Base-by-base conservation (phyloP, 2,113 vertebrate genomes). In the Marmota monax region DNA sequence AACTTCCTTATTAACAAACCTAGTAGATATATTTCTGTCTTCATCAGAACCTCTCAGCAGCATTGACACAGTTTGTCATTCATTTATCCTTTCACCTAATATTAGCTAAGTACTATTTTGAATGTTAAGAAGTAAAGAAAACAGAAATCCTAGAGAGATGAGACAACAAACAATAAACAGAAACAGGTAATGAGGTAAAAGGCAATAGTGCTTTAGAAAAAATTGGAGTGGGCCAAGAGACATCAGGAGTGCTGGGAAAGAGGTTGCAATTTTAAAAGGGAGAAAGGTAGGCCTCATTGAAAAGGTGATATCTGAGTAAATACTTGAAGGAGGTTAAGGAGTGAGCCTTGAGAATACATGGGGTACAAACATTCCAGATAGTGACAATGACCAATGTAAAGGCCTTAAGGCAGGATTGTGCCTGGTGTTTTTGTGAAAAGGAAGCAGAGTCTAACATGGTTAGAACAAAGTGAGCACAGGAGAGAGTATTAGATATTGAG, bases 121-220 rank as follows among this genome's bases (percentile, higher is more conserved):
- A 65, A 88, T 42, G 22, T 69, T 39, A 77, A 39, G 42, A 53
- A 70, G 37, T 77, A 23, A 90, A 85, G 6, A 90, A 7, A 80
- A 85, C 20, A 88, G 87, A 83, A 96, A 88, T 78, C 32, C 51
- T 88, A 63, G 23, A 70, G 39, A n/a, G 58, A 61, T 29, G 34
- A 91, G 74, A 87, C 7, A 48, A 32, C 27, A 90, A 45, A 39
- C 45, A 65, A 29, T 53, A 90, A 65, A 70, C 18, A 61, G 56
- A 39, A 87, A 56, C 27, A 78, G 23, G 8, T 63, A 29, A n/a
- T 42, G 27, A 48, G 61, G 29, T 63, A 34, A 53, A 80, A 78
- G 56, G 6, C 67, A 45, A 29, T 58, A 92, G 17, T 20, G 39
- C 78, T 58, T 20, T 65, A 29, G 37, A 67, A 56, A 65, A 42